Evolutionary conservation across 2,113 vertebrate genomes (phyloP).

Genomic region (Balaeniceps rex): DNA sequence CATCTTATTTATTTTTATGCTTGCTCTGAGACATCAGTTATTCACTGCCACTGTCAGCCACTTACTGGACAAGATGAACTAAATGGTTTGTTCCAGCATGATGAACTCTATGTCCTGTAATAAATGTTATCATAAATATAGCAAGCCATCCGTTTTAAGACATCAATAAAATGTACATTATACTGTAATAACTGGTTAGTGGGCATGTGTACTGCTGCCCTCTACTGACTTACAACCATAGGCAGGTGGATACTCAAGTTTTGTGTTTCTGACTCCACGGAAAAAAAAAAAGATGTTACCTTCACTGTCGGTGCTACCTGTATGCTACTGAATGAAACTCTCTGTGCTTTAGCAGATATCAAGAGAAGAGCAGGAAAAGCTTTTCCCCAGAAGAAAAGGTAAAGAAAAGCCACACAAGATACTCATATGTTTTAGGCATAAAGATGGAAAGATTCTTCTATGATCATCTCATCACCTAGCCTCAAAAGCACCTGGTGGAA

Average conservation of each 20-base stretch:
- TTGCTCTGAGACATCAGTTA: constrained; percentile 53
- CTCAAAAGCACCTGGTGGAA: not conserved
- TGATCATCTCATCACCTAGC: not conserved
- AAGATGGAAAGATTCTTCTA: not conserved
- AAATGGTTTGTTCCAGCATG: constrained; percentile 45
- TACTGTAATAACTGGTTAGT: not conserved
- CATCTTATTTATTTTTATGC: constrained; percentile 61
- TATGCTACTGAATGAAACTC: not conserved
- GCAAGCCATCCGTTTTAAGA: constrained; percentile 20
- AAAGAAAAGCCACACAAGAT: not conserved
- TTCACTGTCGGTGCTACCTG: not conserved
- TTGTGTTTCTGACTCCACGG: not conserved
- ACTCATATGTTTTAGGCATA: not conserved
- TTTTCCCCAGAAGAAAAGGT: not conserved
- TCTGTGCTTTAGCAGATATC: not conserved
- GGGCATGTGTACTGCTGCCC: not conserved
- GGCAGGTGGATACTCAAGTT: not conserved
- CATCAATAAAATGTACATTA: not conserved
- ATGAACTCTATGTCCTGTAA: constrained; percentile 49
- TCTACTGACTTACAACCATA: not conserved
- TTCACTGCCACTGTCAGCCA: constrained; percentile 17
- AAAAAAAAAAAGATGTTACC: not conserved
- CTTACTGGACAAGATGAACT: constrained; percentile 57
- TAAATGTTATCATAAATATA: constrained; percentile 52
- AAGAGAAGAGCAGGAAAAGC: not conserved